Base-by-base conservation (phyloP, 2,888 invertebrate genomes). In the Buathra laborator region DNA sequence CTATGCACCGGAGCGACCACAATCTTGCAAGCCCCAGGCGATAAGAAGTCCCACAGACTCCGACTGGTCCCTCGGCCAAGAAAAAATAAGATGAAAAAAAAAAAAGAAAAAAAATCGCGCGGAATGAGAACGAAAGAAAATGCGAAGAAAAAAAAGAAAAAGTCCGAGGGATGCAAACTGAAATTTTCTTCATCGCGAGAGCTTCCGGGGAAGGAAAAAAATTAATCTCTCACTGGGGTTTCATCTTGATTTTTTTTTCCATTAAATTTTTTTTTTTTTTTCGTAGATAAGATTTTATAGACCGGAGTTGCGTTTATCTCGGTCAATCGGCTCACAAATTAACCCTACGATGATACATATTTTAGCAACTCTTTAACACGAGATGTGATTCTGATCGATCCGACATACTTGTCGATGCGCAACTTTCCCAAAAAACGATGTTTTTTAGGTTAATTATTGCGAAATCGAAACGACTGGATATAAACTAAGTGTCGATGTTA, bases 1-100 rank as follows among this genome's bases (percentile, higher is more conserved):
- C 67, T 59, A 32, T 75, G 81, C 78, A 66, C 78, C 43, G 80
- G 81, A 59, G 77, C 66, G 86, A 82, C 84, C 87, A 87, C 85
- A 86, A 89, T 90, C 89, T 90, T 89, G 85, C 85, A 81, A 83
- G 86, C 88, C 87, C 67, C 86, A 68, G 90, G 89, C 88, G 88
- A 87, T 79, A 82, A 87, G 88, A 88, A 87, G 83, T 74, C 75
- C 70, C 46, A 29, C 76, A 56, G 68, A 51, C 80, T 67, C 70
- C 81, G 59, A 75, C 77, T 59, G 46, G 43, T 51, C 48, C 59
- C 44, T 67, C 44, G 53, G 71, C 48, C 24, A 7, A 79, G 75
- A 19, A 77, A 80, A 83, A 78, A 75, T 75, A 51, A 67, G 29
- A 72, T 67, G 70, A 19, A 76, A 81, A 83, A 80, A 70, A 68